A percentile compares a stretch with the other conserved stretches of the same genome.
Evolutionary conservation across 2,113 vertebrate species (phyloP).

Genomic region (Lophotis ruficrista): DNA sequence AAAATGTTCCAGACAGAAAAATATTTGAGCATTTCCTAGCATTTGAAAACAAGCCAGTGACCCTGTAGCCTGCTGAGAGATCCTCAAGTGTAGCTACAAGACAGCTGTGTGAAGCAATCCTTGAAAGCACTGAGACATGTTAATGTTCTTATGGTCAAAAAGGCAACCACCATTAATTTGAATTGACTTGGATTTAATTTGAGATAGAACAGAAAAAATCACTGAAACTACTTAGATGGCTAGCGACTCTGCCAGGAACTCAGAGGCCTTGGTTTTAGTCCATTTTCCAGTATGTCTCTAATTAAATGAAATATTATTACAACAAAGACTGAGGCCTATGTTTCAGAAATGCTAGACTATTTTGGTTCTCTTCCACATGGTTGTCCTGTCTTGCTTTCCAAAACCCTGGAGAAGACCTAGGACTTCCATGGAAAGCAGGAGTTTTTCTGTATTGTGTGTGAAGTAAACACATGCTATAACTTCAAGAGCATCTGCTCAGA

Average conservation of each 20-base stretch:
- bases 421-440: neutral
- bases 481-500: neutral
- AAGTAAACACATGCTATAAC: neutral
- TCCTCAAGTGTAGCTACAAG: neutral
- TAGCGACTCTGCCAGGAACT: neutral
- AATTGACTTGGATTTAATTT: neutral
- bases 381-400: neutral
- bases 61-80: neutral
- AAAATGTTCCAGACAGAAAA: neutral
- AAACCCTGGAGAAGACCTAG: neutral
- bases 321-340: neutral
- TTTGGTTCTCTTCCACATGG: neutral
- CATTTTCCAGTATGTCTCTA: neutral
- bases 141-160: neutral
- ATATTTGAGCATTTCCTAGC: neutral
- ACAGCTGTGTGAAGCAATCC: neutral
- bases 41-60: neutral
- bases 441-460: neutral
- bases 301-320: neutral
- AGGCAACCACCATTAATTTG: neutral
- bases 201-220: neutral
- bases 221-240: neutral
- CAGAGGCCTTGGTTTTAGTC: neutral
- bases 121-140: neutral
- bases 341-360: neutral